Percentiles rank a stretch among this genome's conserved stretches.
These are phyloP conservation scores for Orbicella faveolata DNA, from an alignment of 64 coral and sea anemone genomes.

Conservation along the genomic window DNA sequence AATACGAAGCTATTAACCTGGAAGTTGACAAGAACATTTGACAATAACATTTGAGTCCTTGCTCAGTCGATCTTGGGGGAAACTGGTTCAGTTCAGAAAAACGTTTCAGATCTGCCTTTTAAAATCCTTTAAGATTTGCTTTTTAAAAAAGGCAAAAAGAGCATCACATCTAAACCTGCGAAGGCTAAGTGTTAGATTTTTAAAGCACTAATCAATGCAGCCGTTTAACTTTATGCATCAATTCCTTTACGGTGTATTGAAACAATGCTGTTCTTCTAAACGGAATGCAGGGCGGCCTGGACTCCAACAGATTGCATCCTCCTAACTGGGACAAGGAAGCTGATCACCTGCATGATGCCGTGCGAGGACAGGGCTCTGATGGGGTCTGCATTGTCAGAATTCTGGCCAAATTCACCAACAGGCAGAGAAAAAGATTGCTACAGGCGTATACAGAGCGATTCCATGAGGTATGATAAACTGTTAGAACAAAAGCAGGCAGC, in stretches of 20 bases:
- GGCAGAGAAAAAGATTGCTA: conserved; percentile 24
- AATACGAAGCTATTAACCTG: no score
- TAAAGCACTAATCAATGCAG: no score
- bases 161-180: no score
- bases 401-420: conserved; percentile 41
- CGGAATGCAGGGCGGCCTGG: not conserved
- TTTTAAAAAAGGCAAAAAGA: no score
- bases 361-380: conserved; percentile 18
- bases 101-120: no score
- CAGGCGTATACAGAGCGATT: conserved; percentile 30
- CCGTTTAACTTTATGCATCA: no score
- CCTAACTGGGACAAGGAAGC: conserved; percentile 52
- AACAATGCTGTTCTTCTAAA: not conserved
- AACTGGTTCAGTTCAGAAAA: no score
- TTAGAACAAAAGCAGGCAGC: not conserved
- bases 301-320: not conserved
- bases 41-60: no score
- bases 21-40: no score
- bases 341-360: conserved; percentile 2
- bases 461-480: conserved; percentile 17
- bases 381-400: conserved; percentile 28
- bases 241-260: not conserved
- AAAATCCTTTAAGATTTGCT: no score
- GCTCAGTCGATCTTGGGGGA: no score
- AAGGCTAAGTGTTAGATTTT: no score